Conservation (phyloP, 1,140 invertebrate species). For the Lepidostoma basale region DNA sequence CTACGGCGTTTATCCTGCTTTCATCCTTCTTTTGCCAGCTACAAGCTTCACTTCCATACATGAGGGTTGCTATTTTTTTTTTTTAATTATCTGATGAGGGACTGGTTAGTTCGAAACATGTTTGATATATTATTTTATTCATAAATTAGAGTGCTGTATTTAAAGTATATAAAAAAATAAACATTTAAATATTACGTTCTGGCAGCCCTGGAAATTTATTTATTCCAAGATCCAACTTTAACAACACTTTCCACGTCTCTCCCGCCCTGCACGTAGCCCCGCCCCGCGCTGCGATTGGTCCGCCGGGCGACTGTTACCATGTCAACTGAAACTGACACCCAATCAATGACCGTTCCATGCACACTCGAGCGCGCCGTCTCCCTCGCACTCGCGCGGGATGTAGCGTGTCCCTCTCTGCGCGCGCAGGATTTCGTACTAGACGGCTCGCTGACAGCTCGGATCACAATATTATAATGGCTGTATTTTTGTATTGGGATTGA, state of each 20-base stretch:
- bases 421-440: background rate
- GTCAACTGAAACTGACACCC: slow-evolving; percentile 11
- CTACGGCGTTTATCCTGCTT: too few species aligned
- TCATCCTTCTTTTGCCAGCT: too few species aligned
- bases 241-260: slow-evolving; percentile 52
- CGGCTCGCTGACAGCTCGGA: slow-evolving; percentile 17
- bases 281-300: slow-evolving; percentile 21
- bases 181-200: background rate
- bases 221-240: slow-evolving; percentile 14
- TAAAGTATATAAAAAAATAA: background rate
- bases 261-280: slow-evolving; percentile 51
- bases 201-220: slow-evolving; percentile 4
- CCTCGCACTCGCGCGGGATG: slow-evolving; percentile 5
- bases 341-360: slow-evolving; percentile 22
- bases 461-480: slow-evolving; percentile 28
- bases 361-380: slow-evolving; percentile 28
- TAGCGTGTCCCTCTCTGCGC: background rate
- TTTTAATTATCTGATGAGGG: too few species aligned
- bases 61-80: too few species aligned
- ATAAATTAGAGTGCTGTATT: too few species aligned
- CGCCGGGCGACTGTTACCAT: background rate
- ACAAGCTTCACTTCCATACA: too few species aligned
- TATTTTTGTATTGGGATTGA: slow-evolving; percentile 47
- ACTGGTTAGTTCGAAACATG: too few species aligned
- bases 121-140: too few species aligned